Base-by-base conservation (phyloP, 2,113 vertebrate species). In the Diphyllodes magnificus region DNA sequence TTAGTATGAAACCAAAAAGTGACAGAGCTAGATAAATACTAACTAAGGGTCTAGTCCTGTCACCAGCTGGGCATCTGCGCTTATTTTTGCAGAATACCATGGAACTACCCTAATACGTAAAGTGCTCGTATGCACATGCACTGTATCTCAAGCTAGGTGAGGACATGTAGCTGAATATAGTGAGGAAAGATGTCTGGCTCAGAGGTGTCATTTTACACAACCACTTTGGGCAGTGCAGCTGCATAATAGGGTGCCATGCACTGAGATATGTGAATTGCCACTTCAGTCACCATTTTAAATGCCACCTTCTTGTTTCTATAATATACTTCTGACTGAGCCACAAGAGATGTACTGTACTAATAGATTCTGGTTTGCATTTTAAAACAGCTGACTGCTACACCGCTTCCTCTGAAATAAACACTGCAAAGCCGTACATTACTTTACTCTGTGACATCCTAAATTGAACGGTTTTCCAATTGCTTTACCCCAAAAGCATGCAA, bases 71-170 rank as follows among this genome's bases (percentile, higher is more conserved):
- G 47, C 28, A 37, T 21, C 37, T 3, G 4, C 5, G 6, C 63
- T 70, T 64, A 47, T 77, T 91, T 69, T 77, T 80, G 54, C 20
- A 3, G 40, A 70, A 54, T 39, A 60, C 30, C 14, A 17, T 5
- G 13, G 15, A 71, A 45, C 35, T n/a, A 25, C 24, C 42, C n/a
- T 39, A 8, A 47, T 17, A 51, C 13, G 42, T n/a, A 9, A 39
- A 65, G 49, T 4, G 14, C 40, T 78, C 0, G 0, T 28, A 9
- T 24, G 83, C 59, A 71, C 6, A 7, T 15, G 33, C 30, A 22
- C 56, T 20, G n/a, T 66, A 27, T n/a, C 69, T 65, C 50, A 59
- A 57, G 44, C 40, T 15, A n/a, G 18, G n/a, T 76, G 42, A 59
- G 78, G 27, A 44, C 59, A 47, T 15, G 11, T 17, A 79, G 69